Conservation (phyloP, 2,113 vertebrate species). For the Osmerus eperlanus region DNA sequence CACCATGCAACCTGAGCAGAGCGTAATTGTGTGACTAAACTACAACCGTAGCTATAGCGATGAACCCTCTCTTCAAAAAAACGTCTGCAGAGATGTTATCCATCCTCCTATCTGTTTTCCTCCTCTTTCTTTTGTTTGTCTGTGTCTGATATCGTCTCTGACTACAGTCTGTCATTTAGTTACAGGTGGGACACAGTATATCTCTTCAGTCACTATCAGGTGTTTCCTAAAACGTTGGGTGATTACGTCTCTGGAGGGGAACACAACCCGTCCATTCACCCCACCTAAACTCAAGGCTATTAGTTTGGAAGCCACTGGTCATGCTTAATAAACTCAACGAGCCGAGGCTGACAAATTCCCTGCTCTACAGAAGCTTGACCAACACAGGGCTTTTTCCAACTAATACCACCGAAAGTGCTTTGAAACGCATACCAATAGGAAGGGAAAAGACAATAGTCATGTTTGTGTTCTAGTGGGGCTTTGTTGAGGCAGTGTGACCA, state of each 20-base stretch:
- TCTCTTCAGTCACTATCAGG: slow-evolving; percentile 23
- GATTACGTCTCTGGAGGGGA: background rate
- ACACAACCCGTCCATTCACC: no score
- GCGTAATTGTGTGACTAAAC: background rate
- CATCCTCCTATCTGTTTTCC: background rate
- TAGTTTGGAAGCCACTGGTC: no score
- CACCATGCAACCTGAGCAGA: background rate
- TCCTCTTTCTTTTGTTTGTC: background rate
- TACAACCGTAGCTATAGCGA: background rate
- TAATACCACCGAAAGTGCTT: background rate
- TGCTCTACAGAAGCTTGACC: background rate
- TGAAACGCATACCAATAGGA: background rate
- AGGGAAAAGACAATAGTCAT: background rate
- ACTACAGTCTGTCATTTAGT: background rate
- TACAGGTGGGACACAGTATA: background rate
- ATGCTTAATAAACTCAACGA: no score
- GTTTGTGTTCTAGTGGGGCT: background rate
- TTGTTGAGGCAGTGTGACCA: background rate
- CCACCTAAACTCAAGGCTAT: no score
- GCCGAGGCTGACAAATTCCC: background rate
- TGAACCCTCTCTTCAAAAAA: background rate
- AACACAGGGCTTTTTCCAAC: background rate
- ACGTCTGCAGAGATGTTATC: background rate
- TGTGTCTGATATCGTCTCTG: background rate
- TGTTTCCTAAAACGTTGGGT: slow-evolving; percentile 22